Evolutionary conservation across 2,797 vertebrate genomes (phyloP), one percentile per base, ranked within the genome.

Genomic region (Eulemur rubriventer): DNA sequence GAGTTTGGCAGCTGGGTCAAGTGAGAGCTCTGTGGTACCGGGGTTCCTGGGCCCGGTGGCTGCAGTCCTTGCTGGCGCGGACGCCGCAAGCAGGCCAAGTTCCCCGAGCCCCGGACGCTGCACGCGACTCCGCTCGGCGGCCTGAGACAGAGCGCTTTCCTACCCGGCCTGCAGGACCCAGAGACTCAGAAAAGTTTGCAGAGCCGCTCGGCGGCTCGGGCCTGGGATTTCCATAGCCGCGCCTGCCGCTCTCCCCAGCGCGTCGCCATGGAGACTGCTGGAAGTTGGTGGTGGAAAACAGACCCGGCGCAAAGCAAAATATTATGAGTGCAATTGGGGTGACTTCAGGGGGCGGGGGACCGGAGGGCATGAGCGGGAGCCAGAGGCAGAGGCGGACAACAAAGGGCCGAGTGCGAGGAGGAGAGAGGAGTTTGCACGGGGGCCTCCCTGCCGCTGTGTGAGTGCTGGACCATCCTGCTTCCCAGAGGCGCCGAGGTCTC

Each of bases 331-430:
- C 98, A 97, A 98, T 98, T 98, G 98, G 99, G 97, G 98, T 98
- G 97, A 98, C 97, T 98, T 98, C 98, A 98, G 98, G 98, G 97
- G 98, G 98, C 98, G 98, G 98, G 98, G 98, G 97, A 75, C 96
- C 81, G 85, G 92, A 95, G 98, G 98, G 98, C 99, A 98, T 97
- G 98, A 98, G 99, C 96, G 97, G 98, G 98, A 98, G 97, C 96
- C 98, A 98, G 98, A 99, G 99, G 99, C 98, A 98, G 98, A 99
- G 98, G 96, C 97, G 97, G 98, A 99, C 99, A 99, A 98, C 98
- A 99, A 98, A 99, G 98, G 98, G 97, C 98, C 98, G 57, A 72
- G 89, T 35, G 86, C 98, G 97, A 98, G 95, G 98, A 98, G 98
- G 98, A 98, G 98, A 98, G 99, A 98, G 98, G 61, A 89, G 93